These are phyloP conservation scores for Bhutanitis thaidina DNA, from an alignment of 2,888 invertebrate genomes.

Conservation along the genomic window DNA sequence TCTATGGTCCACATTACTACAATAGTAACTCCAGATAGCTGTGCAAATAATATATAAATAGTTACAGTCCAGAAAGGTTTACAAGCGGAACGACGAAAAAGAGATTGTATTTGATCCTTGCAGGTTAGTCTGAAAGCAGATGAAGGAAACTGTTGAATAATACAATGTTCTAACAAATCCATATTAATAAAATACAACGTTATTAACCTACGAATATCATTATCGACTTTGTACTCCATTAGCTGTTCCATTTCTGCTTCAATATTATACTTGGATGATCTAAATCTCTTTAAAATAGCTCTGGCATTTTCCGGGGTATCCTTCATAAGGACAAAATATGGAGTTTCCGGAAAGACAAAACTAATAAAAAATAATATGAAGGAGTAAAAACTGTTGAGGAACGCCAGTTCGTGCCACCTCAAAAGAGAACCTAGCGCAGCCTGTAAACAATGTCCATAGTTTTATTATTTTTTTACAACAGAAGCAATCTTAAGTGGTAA, in stretches of 20 bases:
- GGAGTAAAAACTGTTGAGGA: constrained; percentile 31
- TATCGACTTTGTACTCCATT: constrained; percentile 43
- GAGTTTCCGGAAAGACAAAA: constrained; percentile 48
- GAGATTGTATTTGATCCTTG: constrained; percentile 28
- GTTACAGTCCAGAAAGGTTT: constrained; percentile 43
- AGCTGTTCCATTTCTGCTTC: constrained; percentile 43
- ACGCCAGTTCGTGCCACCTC: constrained; percentile 41
- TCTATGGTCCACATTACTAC: constrained; percentile 48
- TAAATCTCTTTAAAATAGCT: constrained; percentile 35
- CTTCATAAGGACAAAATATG: constrained; percentile 45
- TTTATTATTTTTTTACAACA: no score
- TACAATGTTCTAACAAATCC: constrained; percentile 6
- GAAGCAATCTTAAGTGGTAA: no score
- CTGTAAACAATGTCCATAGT: constrained; percentile 37
- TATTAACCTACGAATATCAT: constrained; percentile 50
- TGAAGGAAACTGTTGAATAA: neutral
- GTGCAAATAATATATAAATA: constrained; percentile 36
- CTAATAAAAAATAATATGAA: constrained; percentile 29
- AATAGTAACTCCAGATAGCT: constrained; percentile 41
- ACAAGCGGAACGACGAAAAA: constrained; percentile 36
- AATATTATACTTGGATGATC: constrained; percentile 36
- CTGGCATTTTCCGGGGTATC: constrained; percentile 28
- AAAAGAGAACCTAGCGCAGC: constrained; percentile 38
- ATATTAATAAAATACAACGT: neutral
- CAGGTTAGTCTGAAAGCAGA: constrained; percentile 4